phyloP scores from a whole-genome alignment of 2,113 vertebrate genomes.

The Sorex araneus region DNA sequence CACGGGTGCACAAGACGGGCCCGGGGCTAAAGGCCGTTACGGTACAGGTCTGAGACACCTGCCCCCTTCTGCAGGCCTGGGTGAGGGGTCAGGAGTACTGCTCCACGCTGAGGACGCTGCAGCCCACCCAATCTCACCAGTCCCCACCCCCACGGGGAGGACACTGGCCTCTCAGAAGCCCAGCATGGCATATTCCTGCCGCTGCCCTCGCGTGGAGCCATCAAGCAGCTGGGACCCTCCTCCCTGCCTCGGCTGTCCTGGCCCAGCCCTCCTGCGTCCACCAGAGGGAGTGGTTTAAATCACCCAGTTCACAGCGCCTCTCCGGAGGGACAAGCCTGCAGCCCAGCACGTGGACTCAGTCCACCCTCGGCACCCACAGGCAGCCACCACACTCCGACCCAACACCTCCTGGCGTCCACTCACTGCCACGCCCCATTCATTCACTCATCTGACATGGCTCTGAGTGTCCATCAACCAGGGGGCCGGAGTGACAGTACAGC shows the following conservation, averaged over 20 bases:
- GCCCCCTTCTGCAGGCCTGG: neutral
- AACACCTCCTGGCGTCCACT: neutral
- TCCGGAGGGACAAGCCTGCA: neutral
- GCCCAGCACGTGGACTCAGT: too few relatives aligned
- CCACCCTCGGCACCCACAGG: too few relatives aligned
- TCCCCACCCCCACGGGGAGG: too few relatives aligned
- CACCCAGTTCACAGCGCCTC: neutral
- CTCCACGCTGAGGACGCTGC: neutral
- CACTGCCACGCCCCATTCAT: neutral
- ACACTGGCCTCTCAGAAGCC: too few relatives aligned
- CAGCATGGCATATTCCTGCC: neutral
- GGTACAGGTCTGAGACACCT: neutral
- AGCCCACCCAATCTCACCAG: too few relatives aligned
- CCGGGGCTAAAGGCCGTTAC: neutral
- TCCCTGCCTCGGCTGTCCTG: neutral
- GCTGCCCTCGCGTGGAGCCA: neutral
- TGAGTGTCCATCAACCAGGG: neutral
- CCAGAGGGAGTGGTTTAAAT: constrained; percentile 30
- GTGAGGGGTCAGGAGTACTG: too few relatives aligned
- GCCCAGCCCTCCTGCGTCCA: neutral
- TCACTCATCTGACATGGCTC: constrained; percentile 43
- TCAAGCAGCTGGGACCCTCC: neutral
- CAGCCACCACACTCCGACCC: neutral
- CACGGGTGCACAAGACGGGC: neutral
- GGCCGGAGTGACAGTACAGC: too few relatives aligned